phyloP scores from a whole-genome alignment of 2,113 vertebrate genomes.

The Sinocyclocheilus anophthalmus region DNA sequence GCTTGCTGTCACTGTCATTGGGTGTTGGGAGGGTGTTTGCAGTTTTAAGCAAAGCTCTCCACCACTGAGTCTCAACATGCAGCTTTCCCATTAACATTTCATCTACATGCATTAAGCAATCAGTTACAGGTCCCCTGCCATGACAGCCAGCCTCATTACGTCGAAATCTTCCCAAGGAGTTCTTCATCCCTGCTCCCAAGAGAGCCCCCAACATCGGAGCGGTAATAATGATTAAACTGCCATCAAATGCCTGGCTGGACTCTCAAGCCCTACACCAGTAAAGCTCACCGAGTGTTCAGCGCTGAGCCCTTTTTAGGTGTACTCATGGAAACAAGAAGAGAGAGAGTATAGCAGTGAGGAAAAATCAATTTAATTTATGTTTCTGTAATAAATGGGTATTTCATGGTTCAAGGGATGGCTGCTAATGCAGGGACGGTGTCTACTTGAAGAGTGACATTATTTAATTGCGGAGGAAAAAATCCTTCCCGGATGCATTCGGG shows the following conservation, averaged over 20 bases:
- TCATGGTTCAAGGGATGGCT: conserved; percentile 49
- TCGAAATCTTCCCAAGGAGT: conserved; percentile 61
- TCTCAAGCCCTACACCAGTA: conserved; percentile 56
- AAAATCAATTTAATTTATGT: conserved; percentile 23
- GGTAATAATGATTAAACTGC: conserved; percentile 70
- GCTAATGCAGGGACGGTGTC: conserved; percentile 20
- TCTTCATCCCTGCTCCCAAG: conserved; percentile 60
- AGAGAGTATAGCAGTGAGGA: not conserved
- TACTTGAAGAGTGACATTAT: conserved; percentile 41
- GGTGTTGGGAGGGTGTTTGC: conserved; percentile 7
- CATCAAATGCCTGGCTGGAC: conserved; percentile 68
- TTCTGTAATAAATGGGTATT: conserved; percentile 47
- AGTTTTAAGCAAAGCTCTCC: conserved; percentile 36
- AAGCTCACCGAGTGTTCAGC: conserved; percentile 28
- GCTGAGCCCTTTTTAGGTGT: conserved; percentile 17
- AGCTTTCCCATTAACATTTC: conserved; percentile 49
- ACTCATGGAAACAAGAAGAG: conserved; percentile 11
- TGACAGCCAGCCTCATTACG: conserved; percentile 68
- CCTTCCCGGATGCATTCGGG: conserved; percentile 20
- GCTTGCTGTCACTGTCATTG: not conserved
- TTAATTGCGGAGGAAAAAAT: conserved; percentile 47
- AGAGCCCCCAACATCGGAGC: conserved; percentile 61
- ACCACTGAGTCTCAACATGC: conserved; percentile 22
- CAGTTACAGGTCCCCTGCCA: conserved; percentile 56
- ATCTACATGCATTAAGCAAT: conserved; percentile 57